Conservation (phyloP, 2,888 invertebrate genomes). For the Blastobasis adustella region DNA sequence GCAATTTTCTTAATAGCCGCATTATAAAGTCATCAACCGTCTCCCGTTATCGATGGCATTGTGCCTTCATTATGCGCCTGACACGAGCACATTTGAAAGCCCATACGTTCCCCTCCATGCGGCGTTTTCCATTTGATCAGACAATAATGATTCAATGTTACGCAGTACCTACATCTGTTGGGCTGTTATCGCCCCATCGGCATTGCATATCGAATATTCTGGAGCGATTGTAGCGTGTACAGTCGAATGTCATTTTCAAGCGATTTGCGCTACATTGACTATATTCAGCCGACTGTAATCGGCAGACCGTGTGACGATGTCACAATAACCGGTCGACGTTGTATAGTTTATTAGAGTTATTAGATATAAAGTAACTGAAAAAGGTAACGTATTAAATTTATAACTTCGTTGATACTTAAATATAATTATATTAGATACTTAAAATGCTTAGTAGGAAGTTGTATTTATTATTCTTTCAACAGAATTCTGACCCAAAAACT, state of each 20-base stretch:
- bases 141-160: constrained; percentile 51
- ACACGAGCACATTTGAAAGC: constrained; percentile 5
- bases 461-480: too few relatives aligned
- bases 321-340: too few relatives aligned
- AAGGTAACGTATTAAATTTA: too few relatives aligned
- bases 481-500: too few relatives aligned
- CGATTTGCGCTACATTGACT: too few relatives aligned
- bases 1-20: neutral
- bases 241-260: neutral
- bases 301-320: too few relatives aligned
- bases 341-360: too few relatives aligned
- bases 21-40: neutral
- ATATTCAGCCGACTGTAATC: too few relatives aligned
- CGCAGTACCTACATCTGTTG: constrained; percentile 22
- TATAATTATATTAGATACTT: too few relatives aligned
- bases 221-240: neutral
- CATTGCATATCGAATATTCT: constrained; percentile 4
- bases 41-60: neutral
- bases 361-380: too few relatives aligned
- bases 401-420: too few relatives aligned
- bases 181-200: constrained; percentile 8
- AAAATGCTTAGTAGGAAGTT: too few relatives aligned
- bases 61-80: neutral
- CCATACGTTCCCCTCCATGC: constrained; percentile 28
- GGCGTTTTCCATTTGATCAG: constrained; percentile 42